Conservation (phyloP, 2,888 invertebrate species). For the Eupithecia dodoneata region DNA sequence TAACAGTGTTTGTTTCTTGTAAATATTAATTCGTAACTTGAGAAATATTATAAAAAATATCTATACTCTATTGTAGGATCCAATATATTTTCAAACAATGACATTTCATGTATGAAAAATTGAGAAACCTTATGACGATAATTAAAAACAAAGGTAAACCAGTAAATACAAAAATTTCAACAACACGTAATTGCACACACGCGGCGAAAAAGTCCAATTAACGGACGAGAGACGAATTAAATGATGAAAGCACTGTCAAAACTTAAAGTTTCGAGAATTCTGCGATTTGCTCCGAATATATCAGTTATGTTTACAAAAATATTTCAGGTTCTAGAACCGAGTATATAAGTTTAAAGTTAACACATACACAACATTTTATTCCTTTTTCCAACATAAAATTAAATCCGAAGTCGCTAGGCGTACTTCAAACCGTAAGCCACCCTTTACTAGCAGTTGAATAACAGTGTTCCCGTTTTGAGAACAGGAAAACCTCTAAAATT, state of each 20-base stretch:
- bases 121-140: background rate
- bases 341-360: too few relatives aligned
- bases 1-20: background rate
- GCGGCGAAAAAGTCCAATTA: too few relatives aligned
- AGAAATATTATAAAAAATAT: background rate
- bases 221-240: background rate
- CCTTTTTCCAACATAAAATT: background rate
- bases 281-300: background rate
- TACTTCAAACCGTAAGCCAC: conserved; percentile 10
- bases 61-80: background rate
- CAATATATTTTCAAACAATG: background rate
- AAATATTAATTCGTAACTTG: background rate
- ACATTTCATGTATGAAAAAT: background rate
- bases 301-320: background rate
- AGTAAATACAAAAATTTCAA: too few relatives aligned
- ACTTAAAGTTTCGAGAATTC: background rate
- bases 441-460: conserved; percentile 22
- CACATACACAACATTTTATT: background rate
- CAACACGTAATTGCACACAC: too few relatives aligned
- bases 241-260: background rate
- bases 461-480: conserved; percentile 28
- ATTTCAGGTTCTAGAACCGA: background rate
- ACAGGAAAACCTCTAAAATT: conserved; percentile 31
- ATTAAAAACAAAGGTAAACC: background rate
- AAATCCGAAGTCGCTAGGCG: background rate